Conservation (phyloP, 2,888 invertebrate species). For the Andrena marginata region DNA sequence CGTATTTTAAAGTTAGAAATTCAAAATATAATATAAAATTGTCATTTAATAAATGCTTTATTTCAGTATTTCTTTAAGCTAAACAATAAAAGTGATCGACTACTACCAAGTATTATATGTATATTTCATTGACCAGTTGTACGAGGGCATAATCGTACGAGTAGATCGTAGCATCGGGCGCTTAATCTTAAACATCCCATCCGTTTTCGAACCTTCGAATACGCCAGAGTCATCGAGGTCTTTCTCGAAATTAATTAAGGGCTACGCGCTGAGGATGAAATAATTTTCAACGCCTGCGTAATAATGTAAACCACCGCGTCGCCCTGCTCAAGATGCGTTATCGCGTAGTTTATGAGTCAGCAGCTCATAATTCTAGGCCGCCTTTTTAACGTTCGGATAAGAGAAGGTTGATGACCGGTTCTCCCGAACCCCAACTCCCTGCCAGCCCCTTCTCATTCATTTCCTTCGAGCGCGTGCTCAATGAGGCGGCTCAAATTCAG, state of each 20-base stretch:
- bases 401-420: constrained; percentile 58
- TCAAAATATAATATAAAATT: too few relatives aligned
- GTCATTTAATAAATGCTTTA: too few relatives aligned
- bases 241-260: constrained; percentile 17
- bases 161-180: not conserved
- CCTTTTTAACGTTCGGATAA: constrained; percentile 58
- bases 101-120: too few relatives aligned
- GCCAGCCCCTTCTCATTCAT: constrained; percentile 10
- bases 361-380: constrained; percentile 45
- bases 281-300: constrained; percentile 1
- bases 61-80: too few relatives aligned
- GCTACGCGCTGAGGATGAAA: constrained; percentile 19
- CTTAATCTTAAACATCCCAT: not conserved
- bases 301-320: constrained; percentile 13
- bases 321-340: constrained; percentile 55
- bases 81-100: too few relatives aligned
- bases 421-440: not conserved
- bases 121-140: too few relatives aligned
- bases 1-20: too few relatives aligned
- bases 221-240: not conserved
- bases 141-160: too few relatives aligned
- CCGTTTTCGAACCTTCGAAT: not conserved
- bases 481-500: constrained; percentile 7
- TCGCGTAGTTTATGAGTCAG: constrained; percentile 60
- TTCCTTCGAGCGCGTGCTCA: constrained; percentile 35